Evolutionary conservation across 2,797 vertebrate genomes (phyloP).

Genomic region (Margarornis squamiger): DNA sequence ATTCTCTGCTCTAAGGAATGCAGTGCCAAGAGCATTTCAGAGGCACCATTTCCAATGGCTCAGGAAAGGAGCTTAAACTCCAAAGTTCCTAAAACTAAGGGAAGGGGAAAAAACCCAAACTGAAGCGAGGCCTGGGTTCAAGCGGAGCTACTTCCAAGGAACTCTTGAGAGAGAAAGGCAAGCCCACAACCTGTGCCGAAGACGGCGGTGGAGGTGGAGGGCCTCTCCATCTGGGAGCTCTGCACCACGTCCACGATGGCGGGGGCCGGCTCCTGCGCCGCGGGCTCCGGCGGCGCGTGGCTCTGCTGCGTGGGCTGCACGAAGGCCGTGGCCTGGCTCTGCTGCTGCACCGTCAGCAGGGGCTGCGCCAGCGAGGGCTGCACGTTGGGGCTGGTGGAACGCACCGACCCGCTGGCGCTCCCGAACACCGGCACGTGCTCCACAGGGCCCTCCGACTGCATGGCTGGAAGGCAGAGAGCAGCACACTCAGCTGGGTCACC

Average conservation of each 20-base stretch:
- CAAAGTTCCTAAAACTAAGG: neutral
- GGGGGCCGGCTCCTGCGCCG: constrained; percentile 85
- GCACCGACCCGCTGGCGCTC: constrained; percentile 92
- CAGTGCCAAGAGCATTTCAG: neutral
- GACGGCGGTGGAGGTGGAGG: constrained; percentile 90
- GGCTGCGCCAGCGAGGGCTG: constrained; percentile 88
- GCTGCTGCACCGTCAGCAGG: constrained; percentile 88
- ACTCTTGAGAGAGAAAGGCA: neutral
- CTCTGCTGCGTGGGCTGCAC: constrained; percentile 97
- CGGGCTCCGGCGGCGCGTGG: constrained; percentile 84
- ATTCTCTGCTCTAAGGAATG: neutral
- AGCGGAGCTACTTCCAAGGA: neutral
- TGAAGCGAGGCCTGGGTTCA: neutral
- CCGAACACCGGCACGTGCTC: constrained; percentile 95
- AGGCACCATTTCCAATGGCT: neutral
- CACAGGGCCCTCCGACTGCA: constrained; percentile 90
- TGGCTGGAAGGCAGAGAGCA: constrained; percentile 75
- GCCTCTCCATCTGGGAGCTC: constrained; percentile 89
- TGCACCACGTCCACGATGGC: constrained; percentile 87
- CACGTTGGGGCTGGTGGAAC: constrained; percentile 97
- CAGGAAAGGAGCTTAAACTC: neutral
- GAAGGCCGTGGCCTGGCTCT: constrained; percentile 93
- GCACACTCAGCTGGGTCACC: neutral
- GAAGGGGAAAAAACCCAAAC: rapidly evolving
- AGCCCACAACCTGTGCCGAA: constrained; percentile 87